phyloP scores from a whole-genome alignment of 2,888 invertebrate species.

The Drosophila mayaguana region DNA sequence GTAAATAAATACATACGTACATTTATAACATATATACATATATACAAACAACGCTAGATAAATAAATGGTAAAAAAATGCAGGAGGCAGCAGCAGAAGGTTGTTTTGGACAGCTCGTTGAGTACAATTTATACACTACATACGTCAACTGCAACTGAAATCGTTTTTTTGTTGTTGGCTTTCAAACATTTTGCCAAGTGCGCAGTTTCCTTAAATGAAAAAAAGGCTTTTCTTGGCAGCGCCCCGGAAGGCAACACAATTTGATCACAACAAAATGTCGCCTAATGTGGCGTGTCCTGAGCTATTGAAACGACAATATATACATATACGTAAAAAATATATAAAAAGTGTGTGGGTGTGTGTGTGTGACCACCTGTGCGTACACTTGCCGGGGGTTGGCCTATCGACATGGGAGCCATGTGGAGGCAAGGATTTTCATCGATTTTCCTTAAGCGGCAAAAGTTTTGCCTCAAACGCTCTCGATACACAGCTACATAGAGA shows the following conservation, averaged over 20 bases:
- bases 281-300: constrained; percentile 71
- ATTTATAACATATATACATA: constrained; percentile 5
- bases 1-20: constrained; percentile 2
- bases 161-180: constrained; percentile 17
- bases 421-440: constrained; percentile 48
- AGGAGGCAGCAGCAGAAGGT: constrained; percentile 6
- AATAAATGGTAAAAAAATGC: constrained; percentile 20
- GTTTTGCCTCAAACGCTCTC: constrained; percentile 42
- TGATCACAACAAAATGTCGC: constrained; percentile 75
- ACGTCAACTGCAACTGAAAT: constrained; percentile 42
- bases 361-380: constrained; percentile 61
- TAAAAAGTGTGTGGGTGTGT: constrained; percentile 1
- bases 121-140: constrained; percentile 17
- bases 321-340: not conserved
- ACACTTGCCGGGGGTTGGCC: constrained; percentile 26
- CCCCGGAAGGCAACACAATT: constrained; percentile 55
- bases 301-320: constrained; percentile 24
- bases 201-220: constrained; percentile 52
- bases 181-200: constrained; percentile 45
- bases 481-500: constrained; percentile 39
- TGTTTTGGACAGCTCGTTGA: constrained; percentile 9
- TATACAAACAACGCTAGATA: constrained; percentile 26
- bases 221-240: constrained; percentile 40
- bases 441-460: constrained; percentile 72
- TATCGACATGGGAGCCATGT: constrained; percentile 1